phyloP scores from a whole-genome alignment of 2,888 invertebrate genomes.

The Dromius quadrimaculatus region DNA sequence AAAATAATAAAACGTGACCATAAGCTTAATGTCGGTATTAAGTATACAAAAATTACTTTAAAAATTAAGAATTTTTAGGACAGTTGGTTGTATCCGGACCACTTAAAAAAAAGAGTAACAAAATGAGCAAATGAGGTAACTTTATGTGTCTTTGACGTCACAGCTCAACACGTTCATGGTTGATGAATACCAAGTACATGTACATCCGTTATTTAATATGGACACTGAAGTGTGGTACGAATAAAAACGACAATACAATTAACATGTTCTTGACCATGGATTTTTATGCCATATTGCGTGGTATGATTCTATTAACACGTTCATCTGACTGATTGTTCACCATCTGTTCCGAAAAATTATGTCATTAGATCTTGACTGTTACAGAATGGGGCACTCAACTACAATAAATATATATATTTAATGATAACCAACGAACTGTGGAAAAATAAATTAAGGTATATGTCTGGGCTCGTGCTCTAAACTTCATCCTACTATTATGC shows the following conservation, averaged over 20 bases:
- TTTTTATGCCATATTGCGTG: slow-evolving; percentile 29
- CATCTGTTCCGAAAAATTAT: too few species aligned
- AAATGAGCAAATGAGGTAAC: background rate
- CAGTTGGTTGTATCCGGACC: background rate
- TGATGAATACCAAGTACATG: background rate
- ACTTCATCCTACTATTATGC: too few species aligned
- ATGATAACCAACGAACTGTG: too few species aligned
- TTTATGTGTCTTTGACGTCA: background rate
- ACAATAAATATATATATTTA: too few species aligned
- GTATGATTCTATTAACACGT: slow-evolving; percentile 10
- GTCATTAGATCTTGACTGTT: too few species aligned
- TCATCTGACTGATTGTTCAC: too few species aligned
- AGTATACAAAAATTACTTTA: background rate
- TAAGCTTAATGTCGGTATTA: background rate
- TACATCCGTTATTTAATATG: slow-evolving; percentile 18
- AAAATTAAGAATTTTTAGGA: background rate
- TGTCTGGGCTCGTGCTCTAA: too few species aligned
- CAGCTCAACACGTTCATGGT: background rate
- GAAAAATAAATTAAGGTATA: too few species aligned
- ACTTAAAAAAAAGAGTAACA: background rate
- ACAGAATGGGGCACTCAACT: too few species aligned
- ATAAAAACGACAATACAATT: slow-evolving; percentile 38
- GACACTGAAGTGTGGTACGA: slow-evolving; percentile 13
- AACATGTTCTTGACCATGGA: slow-evolving; percentile 38
- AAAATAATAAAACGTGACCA: background rate